These are phyloP conservation scores for Leptodactylus fuscus DNA, from an alignment of 2,113 vertebrate species.

Conservation along the genomic window DNA sequence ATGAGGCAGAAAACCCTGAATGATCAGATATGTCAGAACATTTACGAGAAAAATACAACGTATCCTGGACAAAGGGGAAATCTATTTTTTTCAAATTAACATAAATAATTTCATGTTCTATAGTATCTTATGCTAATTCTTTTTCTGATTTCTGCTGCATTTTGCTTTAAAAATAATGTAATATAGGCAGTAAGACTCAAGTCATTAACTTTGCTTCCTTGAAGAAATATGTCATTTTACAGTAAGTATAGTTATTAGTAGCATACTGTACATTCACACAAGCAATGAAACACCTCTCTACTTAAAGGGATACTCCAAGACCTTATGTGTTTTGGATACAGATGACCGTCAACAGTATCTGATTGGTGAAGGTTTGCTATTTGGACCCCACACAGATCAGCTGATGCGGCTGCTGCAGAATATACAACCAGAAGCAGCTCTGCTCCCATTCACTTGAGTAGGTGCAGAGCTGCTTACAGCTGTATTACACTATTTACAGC, in stretches of 20 bases:
- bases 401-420: too few species aligned
- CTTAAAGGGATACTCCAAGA: too few species aligned
- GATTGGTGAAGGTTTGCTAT: too few species aligned
- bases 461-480: too few species aligned
- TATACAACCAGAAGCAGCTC: too few species aligned
- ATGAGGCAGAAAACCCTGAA: conserved; percentile 58
- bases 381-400: too few species aligned
- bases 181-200: neutral
- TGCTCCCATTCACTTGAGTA: too few species aligned
- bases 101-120: conserved; percentile 42
- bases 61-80: conserved; percentile 38
- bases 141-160: neutral
- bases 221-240: neutral
- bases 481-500: too few species aligned
- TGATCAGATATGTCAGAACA: conserved; percentile 60
- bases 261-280: too few species aligned
- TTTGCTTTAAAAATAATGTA: neutral
- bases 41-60: conserved; percentile 56
- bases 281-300: too few species aligned
- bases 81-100: conserved; percentile 45
- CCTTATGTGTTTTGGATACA: too few species aligned
- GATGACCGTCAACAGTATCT: too few species aligned
- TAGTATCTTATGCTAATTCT: neutral
- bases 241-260: neutral
- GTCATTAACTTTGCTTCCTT: neutral